Evolutionary conservation across 2,888 invertebrate genomes (phyloP), one percentile per base, ranked within the genome.

Genomic region (Pollenia amentaria): DNA sequence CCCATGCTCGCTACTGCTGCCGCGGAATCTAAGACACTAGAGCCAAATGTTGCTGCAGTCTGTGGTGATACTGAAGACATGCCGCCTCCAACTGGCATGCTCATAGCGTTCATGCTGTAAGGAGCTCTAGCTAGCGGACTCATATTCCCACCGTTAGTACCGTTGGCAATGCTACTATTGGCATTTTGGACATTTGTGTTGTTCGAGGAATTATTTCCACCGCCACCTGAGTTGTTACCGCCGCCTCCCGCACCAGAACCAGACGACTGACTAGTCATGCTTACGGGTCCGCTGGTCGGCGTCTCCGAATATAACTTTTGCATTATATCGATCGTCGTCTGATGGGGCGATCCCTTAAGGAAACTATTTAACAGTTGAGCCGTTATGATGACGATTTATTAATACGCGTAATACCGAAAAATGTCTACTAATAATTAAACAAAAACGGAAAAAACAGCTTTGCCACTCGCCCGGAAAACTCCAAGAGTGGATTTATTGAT

Each of bases 101-200:
- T 95, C 96, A 97, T 96, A 70, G 96, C 95, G 94, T 97, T 97
- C 94, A 97, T 97, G 87, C 95, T 95, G 94, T 97, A 97, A 0
- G 93, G 93, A 65, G 96, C 96, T 87, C 97, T 96, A 91, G 97
- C 96, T 94, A 97, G 94, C 90, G 96, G 96, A 89, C 96, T 95
- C 94, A 96, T 95, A 90, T 95, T 95, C 92, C 96, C 96, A 92
- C 96, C 95, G 87, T 92, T 92, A n/a, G 91, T 90, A 11, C 91
- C 90, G 87, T 92, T 91, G 16, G 91, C 90, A 29, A 92, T 90
- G n/a, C 82, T 87, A 40, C 89, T 89, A 86, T 90, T 91, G 7
- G 89, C 88, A 80, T 92, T 92, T 78, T 89, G 87, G 40, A 88
- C 88, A 60, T 88, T 85, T 12, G 82, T 64, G 29, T 89, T 89